Base-by-base conservation (phyloP, 2,797 vertebrate genomes). In the Macroramphosus scolopax region DNA sequence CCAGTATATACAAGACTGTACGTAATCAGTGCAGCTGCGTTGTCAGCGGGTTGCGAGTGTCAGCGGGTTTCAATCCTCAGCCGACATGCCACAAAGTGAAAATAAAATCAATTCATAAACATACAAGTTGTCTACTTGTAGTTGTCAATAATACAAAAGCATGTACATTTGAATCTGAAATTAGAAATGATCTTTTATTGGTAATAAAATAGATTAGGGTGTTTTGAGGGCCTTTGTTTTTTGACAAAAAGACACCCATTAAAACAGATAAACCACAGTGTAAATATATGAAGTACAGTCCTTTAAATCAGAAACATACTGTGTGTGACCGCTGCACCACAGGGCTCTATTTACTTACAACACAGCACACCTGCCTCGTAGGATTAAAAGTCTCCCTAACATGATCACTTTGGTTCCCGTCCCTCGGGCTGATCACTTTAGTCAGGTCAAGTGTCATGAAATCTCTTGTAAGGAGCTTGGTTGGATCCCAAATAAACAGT, bases 381-480 rank as follows among this genome's bases (percentile, higher is more conserved):
- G 46, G 72, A 74, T 78, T 80, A 78, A 35, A 60, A 17, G 30
- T 50, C 53, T 25, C 73, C 39, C 39, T 66, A 28, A 66, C 34
- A 26, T 58, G 72, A 75, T 52, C 51, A 34, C 48, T 68, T 55
- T 58, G 61, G 44, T 57, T 51, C 38, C 58, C 52, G 38, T 58
- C 35, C 24, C 20, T 22, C 8, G 0, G 35, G 22, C 25, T 77
- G 63, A 83, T 80, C 69, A 48, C 62, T 74, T 81, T 72, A 72
- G 67, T 54, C 41, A 52, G 65, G 68, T 60, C 63, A 78, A 59
- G 52, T 57, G 68, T 77, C 75, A 75, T 66, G 61, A 77, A 81
- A 77, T 63, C 76, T 68, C 62, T 43, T 52, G 41, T 81, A 80
- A 82, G 68, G 32, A 78, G 81, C 69, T 80, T 83, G 68, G 38